Conservation (phyloP, 2,113 vertebrate genomes). For the Theristicus caerulescens region DNA sequence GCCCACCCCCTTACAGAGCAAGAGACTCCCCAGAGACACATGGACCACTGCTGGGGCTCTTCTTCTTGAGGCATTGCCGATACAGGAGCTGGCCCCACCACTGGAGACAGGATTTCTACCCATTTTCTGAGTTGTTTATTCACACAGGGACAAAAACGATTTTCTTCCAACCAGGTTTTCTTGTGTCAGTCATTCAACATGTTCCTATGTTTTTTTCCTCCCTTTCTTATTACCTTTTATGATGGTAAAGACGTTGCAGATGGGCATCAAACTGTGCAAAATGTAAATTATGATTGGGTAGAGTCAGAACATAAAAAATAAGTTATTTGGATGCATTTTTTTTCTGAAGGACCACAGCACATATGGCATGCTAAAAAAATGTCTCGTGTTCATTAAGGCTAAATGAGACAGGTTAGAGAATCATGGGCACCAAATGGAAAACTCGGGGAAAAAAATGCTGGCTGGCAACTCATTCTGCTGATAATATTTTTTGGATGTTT, state of each 20-base stretch:
- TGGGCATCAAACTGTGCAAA: constrained; percentile 67
- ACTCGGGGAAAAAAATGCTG: background rate
- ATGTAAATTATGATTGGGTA: constrained; percentile 61
- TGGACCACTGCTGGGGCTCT: background rate
- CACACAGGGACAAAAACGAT: background rate
- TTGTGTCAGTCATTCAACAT: background rate
- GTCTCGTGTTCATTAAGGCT: constrained; percentile 61
- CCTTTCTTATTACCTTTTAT: constrained; percentile 52
- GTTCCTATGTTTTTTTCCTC: background rate
- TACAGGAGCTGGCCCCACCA: background rate
- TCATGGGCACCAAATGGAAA: constrained; percentile 55
- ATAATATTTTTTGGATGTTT: constrained; percentile 67
- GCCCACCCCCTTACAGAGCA: background rate
- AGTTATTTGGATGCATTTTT: constrained; percentile 24
- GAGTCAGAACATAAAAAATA: constrained; percentile 46
- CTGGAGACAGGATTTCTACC: background rate
- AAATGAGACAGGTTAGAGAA: constrained; percentile 66
- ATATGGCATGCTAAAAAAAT: constrained; percentile 57
- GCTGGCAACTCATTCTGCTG: constrained; percentile 56
- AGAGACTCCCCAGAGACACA: background rate
- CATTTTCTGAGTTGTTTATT: background rate
- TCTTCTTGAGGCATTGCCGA: background rate
- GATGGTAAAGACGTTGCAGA: constrained; percentile 46
- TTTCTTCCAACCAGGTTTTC: background rate
- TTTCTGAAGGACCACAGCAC: constrained; percentile 51